Evolutionary conservation across 2,888 invertebrate genomes (phyloP).

Genomic region (Leptinotarsa rubiginosa): DNA sequence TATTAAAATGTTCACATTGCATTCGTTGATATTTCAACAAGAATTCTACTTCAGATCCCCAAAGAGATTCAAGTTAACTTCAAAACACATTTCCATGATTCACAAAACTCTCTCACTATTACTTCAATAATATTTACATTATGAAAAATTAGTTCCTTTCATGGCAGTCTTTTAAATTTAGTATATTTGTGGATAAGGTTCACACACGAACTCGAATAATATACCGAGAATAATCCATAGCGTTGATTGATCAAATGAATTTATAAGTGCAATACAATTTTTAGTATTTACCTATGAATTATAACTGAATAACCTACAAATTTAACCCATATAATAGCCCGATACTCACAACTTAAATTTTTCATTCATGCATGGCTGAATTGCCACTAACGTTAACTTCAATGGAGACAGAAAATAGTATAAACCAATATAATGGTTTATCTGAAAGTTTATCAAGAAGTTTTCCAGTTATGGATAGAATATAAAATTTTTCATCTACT

Average conservation of each 20-base stretch:
- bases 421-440: no score
- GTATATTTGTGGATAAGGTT: background rate
- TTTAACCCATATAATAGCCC: constrained; percentile 30
- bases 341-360: background rate
- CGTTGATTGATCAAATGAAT: background rate
- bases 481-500: no score
- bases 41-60: no score
- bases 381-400: background rate
- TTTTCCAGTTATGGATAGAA: no score
- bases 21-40: no score
- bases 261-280: constrained; percentile 25
- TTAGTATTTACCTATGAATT: constrained; percentile 32
- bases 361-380: background rate
- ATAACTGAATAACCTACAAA: constrained; percentile 29
- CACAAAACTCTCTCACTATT: no score
- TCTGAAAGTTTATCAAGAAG: no score
- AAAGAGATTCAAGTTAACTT: no score
- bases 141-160: background rate
- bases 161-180: background rate
- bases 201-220: background rate
- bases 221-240: background rate
- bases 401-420: background rate
- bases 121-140: no score
- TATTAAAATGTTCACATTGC: no score
- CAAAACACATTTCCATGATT: no score